Base-by-base conservation (phyloP, 2,888 invertebrate genomes). In the Cabera pusaria region DNA sequence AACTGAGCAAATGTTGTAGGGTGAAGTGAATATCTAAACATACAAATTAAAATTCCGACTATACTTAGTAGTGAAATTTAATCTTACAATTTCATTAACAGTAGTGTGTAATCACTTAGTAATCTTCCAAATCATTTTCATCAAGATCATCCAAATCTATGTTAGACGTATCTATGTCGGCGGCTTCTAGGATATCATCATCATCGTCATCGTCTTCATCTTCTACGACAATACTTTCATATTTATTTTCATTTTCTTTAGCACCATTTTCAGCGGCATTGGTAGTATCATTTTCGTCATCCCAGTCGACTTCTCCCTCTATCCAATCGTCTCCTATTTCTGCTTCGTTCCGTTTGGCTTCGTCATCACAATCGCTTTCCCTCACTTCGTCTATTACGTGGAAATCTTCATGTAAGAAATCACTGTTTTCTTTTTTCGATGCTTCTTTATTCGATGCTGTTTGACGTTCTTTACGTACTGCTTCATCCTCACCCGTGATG, bases 101-200 rank as follows among this genome's bases (percentile, higher is more conserved):
- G 3, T 3, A 14, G 2, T n/a, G n/a, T n/a, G n/a, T 14, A 9
- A 25, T 5, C 16, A 11, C 6, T 18, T 33, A 46, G 19, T 52
- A 82, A 50, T 82, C 81, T 53, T 74, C 78, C 17, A 80, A 68
- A 55, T 81, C 80, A 3, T 72, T 71, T 1, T 73, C 76, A 31
- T 66, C 40, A 0, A 56, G 24, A 20, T 64, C 51, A 5, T 37
- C 50, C 5, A 46, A 31, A 8, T 58, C 39, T 8, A 56, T 26
- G n/a, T 47, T 41, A 5, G 40, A 32, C n/a, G 37, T 38, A 10
- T 44, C 38, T 34, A 33, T 29, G 10, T 10, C 38, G n/a, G 16
- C 28, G 19, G 12, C 23, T 12, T 8, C 10, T 0, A 5, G 3
- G 2, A 12, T 10, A 8, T 5, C 29, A 10, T n/a, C 6, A 8